Evolutionary conservation across 2,797 vertebrate species (phyloP).

Genomic region (Semaprochilodus insignis): DNA sequence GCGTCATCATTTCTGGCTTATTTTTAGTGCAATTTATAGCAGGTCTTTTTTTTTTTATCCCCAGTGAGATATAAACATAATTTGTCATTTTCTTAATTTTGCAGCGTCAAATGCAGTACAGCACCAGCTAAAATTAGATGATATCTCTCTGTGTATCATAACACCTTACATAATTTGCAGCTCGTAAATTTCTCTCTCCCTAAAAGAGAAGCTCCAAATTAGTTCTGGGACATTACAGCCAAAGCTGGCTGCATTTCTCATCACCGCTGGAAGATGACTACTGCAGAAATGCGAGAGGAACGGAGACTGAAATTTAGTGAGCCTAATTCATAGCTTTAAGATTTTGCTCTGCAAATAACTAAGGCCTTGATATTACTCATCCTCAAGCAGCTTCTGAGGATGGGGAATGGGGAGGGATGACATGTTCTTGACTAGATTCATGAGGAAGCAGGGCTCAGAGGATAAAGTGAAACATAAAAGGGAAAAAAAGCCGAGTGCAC

Average conservation of each 20-base stretch:
- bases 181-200: slow-evolving; percentile 33
- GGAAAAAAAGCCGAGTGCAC: slow-evolving; percentile 23
- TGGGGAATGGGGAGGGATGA: slow-evolving; percentile 16
- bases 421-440: slow-evolving; percentile 44
- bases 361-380: slow-evolving; percentile 51
- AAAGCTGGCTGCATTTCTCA: slow-evolving; percentile 32
- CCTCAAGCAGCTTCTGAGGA: slow-evolving; percentile 34
- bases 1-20: neutral
- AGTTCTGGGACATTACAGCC: slow-evolving; percentile 52
- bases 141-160: slow-evolving; percentile 3
- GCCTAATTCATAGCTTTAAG: slow-evolving; percentile 49
- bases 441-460: slow-evolving; percentile 16
- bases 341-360: slow-evolving; percentile 50
- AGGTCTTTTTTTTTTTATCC: neutral
- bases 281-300: slow-evolving; percentile 44
- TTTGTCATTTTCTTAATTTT: neutral
- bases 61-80: neutral
- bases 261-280: slow-evolving; percentile 31
- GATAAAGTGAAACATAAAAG: slow-evolving; percentile 39
- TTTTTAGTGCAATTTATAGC: neutral
- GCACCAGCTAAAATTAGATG: slow-evolving; percentile 12
- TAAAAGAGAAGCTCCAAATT: slow-evolving; percentile 46
- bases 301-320: slow-evolving; percentile 48
- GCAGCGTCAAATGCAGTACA: neutral
- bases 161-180: slow-evolving; percentile 30